These are phyloP conservation scores for Hemitrygon akajei DNA, from an alignment of 2,797 vertebrate genomes.

Conservation along the genomic window DNA sequence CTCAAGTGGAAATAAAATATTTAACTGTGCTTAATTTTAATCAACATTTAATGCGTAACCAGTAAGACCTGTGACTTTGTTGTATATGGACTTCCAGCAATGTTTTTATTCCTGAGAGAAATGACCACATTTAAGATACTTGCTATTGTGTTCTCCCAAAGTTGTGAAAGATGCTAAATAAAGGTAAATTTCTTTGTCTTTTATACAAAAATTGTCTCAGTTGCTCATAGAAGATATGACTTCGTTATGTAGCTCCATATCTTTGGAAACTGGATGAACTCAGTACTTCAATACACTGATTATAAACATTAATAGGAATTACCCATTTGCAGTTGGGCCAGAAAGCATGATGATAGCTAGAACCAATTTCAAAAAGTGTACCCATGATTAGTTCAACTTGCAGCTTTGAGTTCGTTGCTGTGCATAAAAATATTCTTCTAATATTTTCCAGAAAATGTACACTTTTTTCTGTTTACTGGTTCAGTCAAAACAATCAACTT, in stretches of 20 bases:
- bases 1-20: background rate
- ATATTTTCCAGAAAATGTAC: background rate
- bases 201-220: background rate
- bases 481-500: no score
- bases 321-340: background rate
- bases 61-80: background rate
- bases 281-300: background rate
- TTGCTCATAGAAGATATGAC: background rate
- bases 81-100: background rate
- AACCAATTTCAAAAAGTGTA: background rate
- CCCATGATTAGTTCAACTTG: background rate
- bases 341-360: background rate
- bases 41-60: background rate
- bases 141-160: background rate
- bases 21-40: background rate
- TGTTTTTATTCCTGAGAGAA: background rate
- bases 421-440: background rate
- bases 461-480: no score
- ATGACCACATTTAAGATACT: background rate
- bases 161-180: background rate
- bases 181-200: background rate
- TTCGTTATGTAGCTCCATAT: background rate
- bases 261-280: background rate
- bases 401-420: background rate
- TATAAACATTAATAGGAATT: background rate